Conservation (phyloP, 2,797 vertebrate species). For the Tangara arthus region DNA sequence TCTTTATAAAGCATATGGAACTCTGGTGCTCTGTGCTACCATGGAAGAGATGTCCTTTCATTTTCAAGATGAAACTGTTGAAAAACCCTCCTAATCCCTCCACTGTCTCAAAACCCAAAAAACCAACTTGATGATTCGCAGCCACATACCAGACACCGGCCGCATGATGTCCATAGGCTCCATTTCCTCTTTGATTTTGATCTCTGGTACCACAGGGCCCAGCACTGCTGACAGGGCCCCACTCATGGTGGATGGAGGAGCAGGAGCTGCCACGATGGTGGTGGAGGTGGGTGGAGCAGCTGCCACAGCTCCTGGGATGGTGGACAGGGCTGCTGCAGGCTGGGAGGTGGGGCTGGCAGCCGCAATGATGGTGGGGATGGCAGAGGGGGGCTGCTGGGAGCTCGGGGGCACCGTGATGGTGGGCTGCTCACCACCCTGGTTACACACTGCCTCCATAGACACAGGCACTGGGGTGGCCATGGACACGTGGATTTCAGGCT, state of each 20-base stretch:
- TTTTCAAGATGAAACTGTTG: not conserved
- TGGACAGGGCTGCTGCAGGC: conserved; percentile 82
- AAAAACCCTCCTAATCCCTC: not conserved
- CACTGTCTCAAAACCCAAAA: not conserved
- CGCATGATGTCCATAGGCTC: conserved; percentile 87
- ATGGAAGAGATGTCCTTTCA: not conserved
- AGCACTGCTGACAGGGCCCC: conserved; percentile 76
- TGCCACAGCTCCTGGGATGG: conserved; percentile 84
- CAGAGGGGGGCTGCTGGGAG: conserved; percentile 86
- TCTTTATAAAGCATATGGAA: not conserved
- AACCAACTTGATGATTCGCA: not conserved
- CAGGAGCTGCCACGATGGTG: conserved; percentile 86
- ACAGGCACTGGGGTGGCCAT: conserved; percentile 88
- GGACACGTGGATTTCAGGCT: conserved; percentile 90
- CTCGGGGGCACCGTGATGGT: conserved; percentile 75
- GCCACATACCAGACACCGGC: conserved; percentile 77
- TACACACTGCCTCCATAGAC: conserved; percentile 86
- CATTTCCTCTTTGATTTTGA: conserved; percentile 93
- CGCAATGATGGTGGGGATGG: conserved; percentile 84
- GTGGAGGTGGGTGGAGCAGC: conserved; percentile 81
- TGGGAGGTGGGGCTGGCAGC: conserved; percentile 88
- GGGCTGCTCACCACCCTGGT: conserved; percentile 86
- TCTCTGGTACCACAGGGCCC: conserved; percentile 79
- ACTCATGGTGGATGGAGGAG: conserved; percentile 84
- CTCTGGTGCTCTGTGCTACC: not conserved